These are phyloP conservation scores for Tragulus kanchil DNA, from an alignment of 2,113 vertebrate genomes.

Conservation along the genomic window DNA sequence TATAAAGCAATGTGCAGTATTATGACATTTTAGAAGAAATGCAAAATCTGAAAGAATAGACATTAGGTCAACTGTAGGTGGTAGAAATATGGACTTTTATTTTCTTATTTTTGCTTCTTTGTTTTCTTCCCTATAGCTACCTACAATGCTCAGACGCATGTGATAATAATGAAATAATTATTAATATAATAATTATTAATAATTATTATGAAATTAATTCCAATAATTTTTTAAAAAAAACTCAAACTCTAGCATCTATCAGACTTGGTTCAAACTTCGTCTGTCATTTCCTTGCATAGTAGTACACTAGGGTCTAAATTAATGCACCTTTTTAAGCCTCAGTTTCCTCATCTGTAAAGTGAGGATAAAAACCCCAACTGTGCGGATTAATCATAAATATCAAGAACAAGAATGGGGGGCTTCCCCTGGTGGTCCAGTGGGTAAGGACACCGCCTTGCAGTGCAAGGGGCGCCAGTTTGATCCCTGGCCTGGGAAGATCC, in stretches of 20 bases:
- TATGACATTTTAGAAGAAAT: conserved; percentile 39
- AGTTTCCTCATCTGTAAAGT: not conserved
- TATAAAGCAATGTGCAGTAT: not conserved
- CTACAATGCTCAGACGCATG: not conserved
- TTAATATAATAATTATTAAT: too few relatives aligned
- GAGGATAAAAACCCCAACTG: not conserved
- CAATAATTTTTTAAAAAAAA: not conserved
- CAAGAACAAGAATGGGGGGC: too few relatives aligned
- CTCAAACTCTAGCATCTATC: not conserved
- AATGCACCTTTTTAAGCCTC: not conserved
- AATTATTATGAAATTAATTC: not conserved
- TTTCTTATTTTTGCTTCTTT: conserved; percentile 59
- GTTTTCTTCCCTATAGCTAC: not conserved
- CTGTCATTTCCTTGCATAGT: not conserved
- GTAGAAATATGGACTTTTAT: not conserved
- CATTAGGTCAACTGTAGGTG: not conserved
- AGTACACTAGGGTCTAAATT: not conserved
- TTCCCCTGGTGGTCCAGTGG: too few relatives aligned
- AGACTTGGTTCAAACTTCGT: not conserved
- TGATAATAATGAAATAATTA: not conserved
- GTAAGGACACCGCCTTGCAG: too few relatives aligned
- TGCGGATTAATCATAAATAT: not conserved
- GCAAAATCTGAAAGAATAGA: not conserved
- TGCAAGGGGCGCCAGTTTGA: too few relatives aligned
- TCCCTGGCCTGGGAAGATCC: too few relatives aligned